Conservation (phyloP, 2,113 vertebrate species). For the Pluvianellus socialis region DNA sequence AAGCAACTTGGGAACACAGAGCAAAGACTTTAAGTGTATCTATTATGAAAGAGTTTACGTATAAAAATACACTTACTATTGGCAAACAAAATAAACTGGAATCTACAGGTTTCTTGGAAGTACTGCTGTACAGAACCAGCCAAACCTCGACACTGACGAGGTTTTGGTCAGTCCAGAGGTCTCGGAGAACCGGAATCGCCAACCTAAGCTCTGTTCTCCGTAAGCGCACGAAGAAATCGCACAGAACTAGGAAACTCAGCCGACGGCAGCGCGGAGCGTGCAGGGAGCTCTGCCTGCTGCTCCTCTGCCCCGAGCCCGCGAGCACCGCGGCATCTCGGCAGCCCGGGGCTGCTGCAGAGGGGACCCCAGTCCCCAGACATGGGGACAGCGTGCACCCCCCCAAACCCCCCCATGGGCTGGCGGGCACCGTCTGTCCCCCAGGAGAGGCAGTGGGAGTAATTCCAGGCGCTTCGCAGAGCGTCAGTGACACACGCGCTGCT, state of each 20-base stretch:
- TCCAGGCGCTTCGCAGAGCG: accelerated
- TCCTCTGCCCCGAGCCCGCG: accelerated
- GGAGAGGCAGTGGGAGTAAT: accelerated
- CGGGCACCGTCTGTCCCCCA: accelerated
- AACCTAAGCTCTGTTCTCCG: neutral
- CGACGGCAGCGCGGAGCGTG: accelerated
- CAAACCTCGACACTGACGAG: accelerated
- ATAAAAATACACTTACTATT: neutral
- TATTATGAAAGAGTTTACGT: neutral
- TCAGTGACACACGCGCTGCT: accelerated
- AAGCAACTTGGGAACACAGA: too few species aligned
- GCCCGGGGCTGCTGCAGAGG: accelerated
- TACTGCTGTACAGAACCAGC: neutral
- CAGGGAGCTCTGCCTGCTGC: neutral
- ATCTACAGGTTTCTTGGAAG: accelerated
- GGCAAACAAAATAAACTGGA: neutral
- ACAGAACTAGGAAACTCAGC: neutral
- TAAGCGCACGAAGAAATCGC: accelerated
- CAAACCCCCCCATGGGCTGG: accelerated
- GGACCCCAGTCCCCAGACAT: accelerated
- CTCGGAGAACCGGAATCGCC: neutral
- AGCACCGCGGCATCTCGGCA: neutral
- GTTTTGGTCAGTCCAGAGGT: neutral
- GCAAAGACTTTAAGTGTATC: neutral
- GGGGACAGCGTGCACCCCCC: accelerated